phyloP scores from a whole-genome alignment of 2,113 vertebrate species.

The Gnathonemus echidnorhynchus region DNA sequence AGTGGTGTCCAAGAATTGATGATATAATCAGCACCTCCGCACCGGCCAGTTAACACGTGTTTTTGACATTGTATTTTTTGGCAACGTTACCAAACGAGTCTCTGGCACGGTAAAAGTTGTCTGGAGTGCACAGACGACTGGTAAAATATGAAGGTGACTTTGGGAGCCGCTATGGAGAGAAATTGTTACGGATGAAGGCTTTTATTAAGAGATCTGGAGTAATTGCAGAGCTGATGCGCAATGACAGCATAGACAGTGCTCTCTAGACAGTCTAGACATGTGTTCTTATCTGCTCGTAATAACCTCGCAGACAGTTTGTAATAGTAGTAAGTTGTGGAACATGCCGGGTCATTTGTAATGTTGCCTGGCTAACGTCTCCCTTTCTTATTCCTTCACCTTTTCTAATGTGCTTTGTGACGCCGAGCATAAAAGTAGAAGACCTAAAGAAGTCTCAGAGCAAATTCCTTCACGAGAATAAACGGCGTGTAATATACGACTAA shows the following conservation, averaged over 20 bases:
- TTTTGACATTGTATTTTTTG: not conserved
- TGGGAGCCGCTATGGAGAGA: not conserved
- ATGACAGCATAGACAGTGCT: not conserved
- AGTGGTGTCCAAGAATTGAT: not conserved
- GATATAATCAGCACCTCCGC: not conserved
- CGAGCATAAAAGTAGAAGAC: not conserved
- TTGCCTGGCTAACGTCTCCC: not conserved
- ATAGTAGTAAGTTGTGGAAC: not conserved
- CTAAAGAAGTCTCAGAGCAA: not conserved
- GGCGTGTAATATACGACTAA: not conserved
- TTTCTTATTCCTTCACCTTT: not conserved
- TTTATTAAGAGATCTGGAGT: conserved; percentile 6
- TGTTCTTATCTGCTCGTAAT: not conserved
- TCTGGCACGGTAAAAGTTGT: not conserved
- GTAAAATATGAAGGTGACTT: not conserved
- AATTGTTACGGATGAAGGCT: not conserved
- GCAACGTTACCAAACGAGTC: not conserved
- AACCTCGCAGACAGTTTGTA: not conserved
- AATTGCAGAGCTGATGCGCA: not conserved
- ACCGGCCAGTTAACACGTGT: not conserved
- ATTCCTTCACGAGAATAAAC: not conserved
- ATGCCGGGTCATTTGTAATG: not conserved
- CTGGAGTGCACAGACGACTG: not conserved
- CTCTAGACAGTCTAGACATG: conserved; percentile 14
- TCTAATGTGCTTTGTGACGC: no score